phyloP scores from a whole-genome alignment of 2,113 vertebrate species.

The Labeo rohita region DNA sequence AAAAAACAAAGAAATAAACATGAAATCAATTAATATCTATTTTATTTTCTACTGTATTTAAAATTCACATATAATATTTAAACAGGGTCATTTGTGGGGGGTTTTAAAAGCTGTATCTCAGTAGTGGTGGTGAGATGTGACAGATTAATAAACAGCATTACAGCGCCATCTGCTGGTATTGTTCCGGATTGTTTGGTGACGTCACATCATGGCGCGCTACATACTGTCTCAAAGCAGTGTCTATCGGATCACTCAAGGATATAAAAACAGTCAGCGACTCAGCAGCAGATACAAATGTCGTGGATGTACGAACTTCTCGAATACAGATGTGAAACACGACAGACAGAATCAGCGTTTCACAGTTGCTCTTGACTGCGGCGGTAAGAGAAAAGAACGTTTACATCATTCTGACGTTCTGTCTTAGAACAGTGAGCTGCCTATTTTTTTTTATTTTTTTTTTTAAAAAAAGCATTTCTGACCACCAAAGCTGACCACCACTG shows the following conservation, averaged over 20 bases:
- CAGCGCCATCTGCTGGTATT: slow-evolving; percentile 18
- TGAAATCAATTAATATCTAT: not conserved
- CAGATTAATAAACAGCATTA: not conserved
- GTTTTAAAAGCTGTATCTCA: too few species aligned
- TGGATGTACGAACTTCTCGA: not conserved
- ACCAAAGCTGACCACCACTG: not conserved
- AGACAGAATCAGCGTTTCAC: slow-evolving; percentile 67
- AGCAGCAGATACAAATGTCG: not conserved
- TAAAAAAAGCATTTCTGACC: too few species aligned
- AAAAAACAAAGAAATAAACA: not conserved
- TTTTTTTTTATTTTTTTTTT: too few species aligned
- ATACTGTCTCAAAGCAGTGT: slow-evolving; percentile 43
- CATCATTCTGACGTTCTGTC: too few species aligned
- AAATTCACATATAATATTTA: not conserved
- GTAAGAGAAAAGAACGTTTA: slow-evolving; percentile 54
- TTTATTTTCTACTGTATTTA: not conserved
- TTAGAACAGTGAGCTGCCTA: not conserved
- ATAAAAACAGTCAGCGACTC: not conserved
- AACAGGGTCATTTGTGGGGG: not conserved
- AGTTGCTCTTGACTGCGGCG: slow-evolving; percentile 54
- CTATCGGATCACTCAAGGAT: not conserved
- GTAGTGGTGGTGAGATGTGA: not conserved
- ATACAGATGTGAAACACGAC: slow-evolving; percentile 67
- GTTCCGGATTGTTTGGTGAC: not conserved
- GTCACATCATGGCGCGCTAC: slow-evolving; percentile 7